phyloP scores from a whole-genome alignment of 2,797 vertebrate species.

The Denticeps clupeoides region DNA sequence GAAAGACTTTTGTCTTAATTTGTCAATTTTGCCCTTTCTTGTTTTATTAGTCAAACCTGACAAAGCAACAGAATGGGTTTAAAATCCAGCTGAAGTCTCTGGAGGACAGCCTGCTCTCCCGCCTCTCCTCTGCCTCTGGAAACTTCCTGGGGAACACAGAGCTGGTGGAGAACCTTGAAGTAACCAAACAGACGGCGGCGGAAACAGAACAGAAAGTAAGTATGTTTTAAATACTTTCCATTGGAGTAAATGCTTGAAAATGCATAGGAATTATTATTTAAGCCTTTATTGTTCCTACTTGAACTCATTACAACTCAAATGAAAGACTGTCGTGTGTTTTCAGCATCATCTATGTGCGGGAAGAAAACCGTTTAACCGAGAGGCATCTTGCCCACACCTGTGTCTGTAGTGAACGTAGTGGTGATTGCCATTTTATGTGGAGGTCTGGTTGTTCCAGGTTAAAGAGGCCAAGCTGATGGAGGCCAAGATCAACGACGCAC shows the following conservation, averaged over 20 bases:
- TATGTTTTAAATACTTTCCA: neutral
- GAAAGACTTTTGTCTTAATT: too few species aligned
- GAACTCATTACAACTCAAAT: too few species aligned
- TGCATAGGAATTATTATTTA: too few species aligned
- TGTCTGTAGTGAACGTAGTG: too few species aligned
- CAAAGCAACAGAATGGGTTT: conserved; percentile 88
- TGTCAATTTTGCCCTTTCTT: too few species aligned
- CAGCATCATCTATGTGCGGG: too few species aligned
- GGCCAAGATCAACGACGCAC: conserved; percentile 78
- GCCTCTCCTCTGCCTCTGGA: conserved; percentile 82
- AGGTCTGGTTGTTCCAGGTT: conserved; percentile 73
- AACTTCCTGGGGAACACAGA: conserved; percentile 85
- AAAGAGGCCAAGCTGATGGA: conserved; percentile 83
- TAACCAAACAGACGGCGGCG: conserved; percentile 79
- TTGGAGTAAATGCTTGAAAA: neutral
- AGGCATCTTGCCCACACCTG: too few species aligned
- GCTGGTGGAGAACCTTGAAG: conserved; percentile 87
- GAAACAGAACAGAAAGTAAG: conserved; percentile 83
- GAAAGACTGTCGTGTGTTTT: too few species aligned
- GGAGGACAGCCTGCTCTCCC: conserved; percentile 84
- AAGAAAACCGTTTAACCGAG: too few species aligned
- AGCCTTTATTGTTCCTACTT: too few species aligned
- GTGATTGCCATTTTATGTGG: too few species aligned
- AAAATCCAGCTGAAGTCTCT: conserved; percentile 91
- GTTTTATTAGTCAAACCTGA: conserved; percentile 73